Conservation (phyloP, 2,888 invertebrate species). For the Papilio demoleus region DNA sequence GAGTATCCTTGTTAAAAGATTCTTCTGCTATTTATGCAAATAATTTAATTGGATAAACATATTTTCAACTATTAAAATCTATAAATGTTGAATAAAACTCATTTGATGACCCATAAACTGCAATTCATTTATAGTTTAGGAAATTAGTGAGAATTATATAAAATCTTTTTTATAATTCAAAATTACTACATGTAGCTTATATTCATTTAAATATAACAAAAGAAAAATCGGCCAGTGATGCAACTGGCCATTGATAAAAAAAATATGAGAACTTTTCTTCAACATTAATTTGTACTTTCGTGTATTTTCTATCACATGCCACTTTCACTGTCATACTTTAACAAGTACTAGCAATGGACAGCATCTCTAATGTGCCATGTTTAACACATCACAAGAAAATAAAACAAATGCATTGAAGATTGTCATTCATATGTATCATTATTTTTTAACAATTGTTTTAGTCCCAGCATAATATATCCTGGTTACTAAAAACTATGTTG, state of each 20-base stretch:
- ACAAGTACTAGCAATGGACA: background rate
- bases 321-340: slow-evolving; percentile 21
- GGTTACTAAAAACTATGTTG: no score
- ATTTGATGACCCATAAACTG: no score
- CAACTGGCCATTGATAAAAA: no score
- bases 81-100: background rate
- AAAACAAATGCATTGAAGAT: background rate
- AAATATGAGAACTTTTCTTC: slow-evolving; percentile 41
- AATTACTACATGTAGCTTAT: no score
- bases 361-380: background rate
- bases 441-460: background rate
- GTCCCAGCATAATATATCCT: background rate
- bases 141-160: no score
- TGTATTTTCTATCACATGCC: slow-evolving; percentile 43
- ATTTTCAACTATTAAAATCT: background rate
- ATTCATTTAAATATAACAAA: no score
- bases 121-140: no score
- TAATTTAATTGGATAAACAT: no score
- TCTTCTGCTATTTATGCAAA: no score
- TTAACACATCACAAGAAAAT: background rate
- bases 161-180: no score
- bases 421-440: background rate
- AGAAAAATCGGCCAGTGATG: background rate
- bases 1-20: no score
- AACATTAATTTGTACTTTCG: slow-evolving; percentile 41